Percentiles rank a stretch among this genome's conserved stretches.
These are phyloP conservation scores for Plebejus argus DNA, from an alignment of 2,888 invertebrate species.

Conservation along the genomic window DNA sequence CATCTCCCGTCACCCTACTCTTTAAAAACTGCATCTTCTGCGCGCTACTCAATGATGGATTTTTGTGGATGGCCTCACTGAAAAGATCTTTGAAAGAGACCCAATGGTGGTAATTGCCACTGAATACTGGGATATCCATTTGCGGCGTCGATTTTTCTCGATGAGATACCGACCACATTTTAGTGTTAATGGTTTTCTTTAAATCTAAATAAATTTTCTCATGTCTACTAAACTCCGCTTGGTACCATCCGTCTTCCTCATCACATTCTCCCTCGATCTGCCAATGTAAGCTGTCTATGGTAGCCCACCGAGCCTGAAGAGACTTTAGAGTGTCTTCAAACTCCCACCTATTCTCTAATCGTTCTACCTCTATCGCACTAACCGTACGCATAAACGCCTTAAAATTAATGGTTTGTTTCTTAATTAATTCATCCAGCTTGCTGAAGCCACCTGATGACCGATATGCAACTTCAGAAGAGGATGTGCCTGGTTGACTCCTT, in stretches of 20 bases:
- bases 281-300: constrained; percentile 38
- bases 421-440: constrained; percentile 33
- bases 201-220: constrained; percentile 30
- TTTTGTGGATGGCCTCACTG: constrained; percentile 39
- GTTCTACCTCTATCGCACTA: constrained; percentile 6
- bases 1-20: constrained; percentile 37
- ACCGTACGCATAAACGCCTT: constrained; percentile 34
- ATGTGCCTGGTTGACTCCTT: constrained; percentile 2
- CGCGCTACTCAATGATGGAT: constrained; percentile 34
- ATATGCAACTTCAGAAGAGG: neutral
- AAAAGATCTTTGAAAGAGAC: constrained; percentile 42
- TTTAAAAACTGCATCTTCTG: too few species aligned
- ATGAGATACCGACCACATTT: constrained; percentile 19
- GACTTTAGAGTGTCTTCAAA: constrained; percentile 35
- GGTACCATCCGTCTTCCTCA: constrained; percentile 30
- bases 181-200: constrained; percentile 34
- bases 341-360: constrained; percentile 33
- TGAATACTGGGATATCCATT: constrained; percentile 38
- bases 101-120: constrained; percentile 39
- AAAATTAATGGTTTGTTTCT: constrained; percentile 36
- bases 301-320: constrained; percentile 36
- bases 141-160: constrained; percentile 33
- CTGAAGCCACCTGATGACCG: constrained; percentile 15
- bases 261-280: constrained; percentile 37
- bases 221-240: constrained; percentile 31